Conservation (phyloP, 2,113 vertebrate species). For the Halcyon malimbica region DNA sequence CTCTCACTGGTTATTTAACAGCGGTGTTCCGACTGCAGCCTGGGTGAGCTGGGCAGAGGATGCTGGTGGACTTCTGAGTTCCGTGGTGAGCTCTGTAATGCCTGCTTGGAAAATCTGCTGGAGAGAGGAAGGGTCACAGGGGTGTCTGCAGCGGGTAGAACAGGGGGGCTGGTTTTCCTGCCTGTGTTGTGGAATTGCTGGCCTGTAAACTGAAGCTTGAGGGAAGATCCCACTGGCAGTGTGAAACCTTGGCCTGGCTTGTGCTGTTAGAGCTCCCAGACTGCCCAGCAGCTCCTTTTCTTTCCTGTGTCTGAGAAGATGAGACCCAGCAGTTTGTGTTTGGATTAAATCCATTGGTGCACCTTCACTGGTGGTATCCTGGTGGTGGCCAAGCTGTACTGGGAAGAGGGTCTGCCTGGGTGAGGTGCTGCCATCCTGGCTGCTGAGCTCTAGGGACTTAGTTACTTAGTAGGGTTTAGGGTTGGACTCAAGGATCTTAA, state of each 20-base stretch:
- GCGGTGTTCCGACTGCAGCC: accelerated
- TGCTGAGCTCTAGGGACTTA: background rate
- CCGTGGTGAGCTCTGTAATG: background rate
- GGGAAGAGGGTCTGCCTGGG: too few relatives aligned
- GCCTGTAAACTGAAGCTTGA: constrained; percentile 28
- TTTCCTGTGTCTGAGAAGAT: background rate
- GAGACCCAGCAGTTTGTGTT: background rate
- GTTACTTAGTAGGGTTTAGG: accelerated
- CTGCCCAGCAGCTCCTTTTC: background rate
- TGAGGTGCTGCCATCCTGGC: background rate
- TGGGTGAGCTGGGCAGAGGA: background rate
- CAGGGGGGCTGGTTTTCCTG: background rate
- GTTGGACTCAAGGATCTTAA: background rate
- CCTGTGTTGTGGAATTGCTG: background rate
- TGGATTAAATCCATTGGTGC: constrained; percentile 62
- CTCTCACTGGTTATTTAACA: accelerated
- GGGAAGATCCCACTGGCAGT: background rate
- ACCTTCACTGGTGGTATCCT: background rate
- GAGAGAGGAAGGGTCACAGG: accelerated
- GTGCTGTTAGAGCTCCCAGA: background rate
- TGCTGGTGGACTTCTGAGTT: too few relatives aligned
- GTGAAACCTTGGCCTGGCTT: background rate
- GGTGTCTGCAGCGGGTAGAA: accelerated
- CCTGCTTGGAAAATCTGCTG: background rate
- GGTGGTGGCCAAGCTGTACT: too few relatives aligned